Evolutionary conservation across 2,113 vertebrate species (phyloP).

Genomic region (Promerops cafer): DNA sequence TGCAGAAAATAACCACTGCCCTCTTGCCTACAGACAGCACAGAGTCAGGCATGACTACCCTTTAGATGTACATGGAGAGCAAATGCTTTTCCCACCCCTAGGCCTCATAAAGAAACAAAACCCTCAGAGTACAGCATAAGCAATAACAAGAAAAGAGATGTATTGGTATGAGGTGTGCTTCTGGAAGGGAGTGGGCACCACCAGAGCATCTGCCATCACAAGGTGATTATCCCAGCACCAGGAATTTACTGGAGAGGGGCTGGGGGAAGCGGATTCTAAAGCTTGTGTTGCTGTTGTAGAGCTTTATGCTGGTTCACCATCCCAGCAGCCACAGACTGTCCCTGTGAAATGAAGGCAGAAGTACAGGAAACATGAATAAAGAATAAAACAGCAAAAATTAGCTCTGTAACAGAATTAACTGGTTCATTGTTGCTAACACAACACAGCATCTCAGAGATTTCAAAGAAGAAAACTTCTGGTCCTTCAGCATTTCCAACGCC

Average conservation of each 20-base stretch:
- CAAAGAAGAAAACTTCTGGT: neutral
- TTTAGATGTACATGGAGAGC: neutral
- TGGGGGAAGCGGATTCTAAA: neutral
- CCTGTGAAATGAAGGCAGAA: neutral
- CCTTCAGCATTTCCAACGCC: neutral
- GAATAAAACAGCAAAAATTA: neutral
- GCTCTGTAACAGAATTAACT: neutral
- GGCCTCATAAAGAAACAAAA: neutral
- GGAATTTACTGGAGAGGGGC: neutral
- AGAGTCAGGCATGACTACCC: neutral
- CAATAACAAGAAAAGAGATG: neutral
- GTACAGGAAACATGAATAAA: neutral
- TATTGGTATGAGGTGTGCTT: neutral
- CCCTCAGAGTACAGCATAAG: neutral
- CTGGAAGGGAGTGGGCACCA: neutral
- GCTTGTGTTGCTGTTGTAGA: neutral
- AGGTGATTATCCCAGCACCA: neutral
- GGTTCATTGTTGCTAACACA: neutral
- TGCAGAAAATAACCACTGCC: neutral
- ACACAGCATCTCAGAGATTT: neutral
- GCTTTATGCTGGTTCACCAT: neutral
- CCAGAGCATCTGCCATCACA: neutral
- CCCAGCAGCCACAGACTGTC: neutral
- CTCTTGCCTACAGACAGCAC: neutral
- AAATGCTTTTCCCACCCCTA: neutral